Evolutionary conservation across 2,797 vertebrate genomes (phyloP), one percentile per base, ranked within the genome.

Genomic region (Sebastes trivittatus): DNA sequence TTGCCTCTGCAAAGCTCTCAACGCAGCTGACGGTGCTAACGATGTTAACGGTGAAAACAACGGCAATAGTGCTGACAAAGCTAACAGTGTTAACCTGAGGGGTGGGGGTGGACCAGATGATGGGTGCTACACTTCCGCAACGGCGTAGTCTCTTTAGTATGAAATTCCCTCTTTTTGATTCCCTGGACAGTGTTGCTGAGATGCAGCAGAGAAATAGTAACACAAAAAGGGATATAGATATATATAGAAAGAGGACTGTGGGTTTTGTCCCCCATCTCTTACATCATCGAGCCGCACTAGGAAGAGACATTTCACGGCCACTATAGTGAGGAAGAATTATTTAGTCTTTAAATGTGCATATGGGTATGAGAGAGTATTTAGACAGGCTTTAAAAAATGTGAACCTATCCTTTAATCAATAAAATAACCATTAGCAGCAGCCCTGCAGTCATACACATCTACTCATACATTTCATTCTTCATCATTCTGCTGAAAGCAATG

Each of bases 401-500:
- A 75, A 63, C 65, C 10, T 66, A 22, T 65, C 11, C n/a, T 22
- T 32, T 23, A 69, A 64, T 77, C 27, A n/a, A 67, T 67, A 63
- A 75, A 74, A 55, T 76, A 72, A 68, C 75, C 42, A 61, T 54
- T 66, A 52, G 23, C 9, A 36, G 55, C 66, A 70, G 29, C 4
- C 66, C 54, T 75, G 42, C 18, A 59, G 82, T 58, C 61, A 73
- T 34, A 61, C 56, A 78, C 61, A 69, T 56, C 25, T 18, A 20
- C 72, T 78, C 64, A 56, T 13, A 55, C 55, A 49, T 54, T 58
- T 81, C n/a, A 54, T 68, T 72, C 23, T 52, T 61, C 1, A 11
- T 82, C 23, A 54, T 75, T 77, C 65, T 79, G 36, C 66, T 64
- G 36, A 84, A 79, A 74, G 20, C 61, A 7, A 27, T 77, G 60